A percentile compares a stretch with the other conserved stretches of the same genome.
Evolutionary conservation across 2,888 invertebrate species (phyloP).

Genomic region (Rhopalosiphum nymphaeae): DNA sequence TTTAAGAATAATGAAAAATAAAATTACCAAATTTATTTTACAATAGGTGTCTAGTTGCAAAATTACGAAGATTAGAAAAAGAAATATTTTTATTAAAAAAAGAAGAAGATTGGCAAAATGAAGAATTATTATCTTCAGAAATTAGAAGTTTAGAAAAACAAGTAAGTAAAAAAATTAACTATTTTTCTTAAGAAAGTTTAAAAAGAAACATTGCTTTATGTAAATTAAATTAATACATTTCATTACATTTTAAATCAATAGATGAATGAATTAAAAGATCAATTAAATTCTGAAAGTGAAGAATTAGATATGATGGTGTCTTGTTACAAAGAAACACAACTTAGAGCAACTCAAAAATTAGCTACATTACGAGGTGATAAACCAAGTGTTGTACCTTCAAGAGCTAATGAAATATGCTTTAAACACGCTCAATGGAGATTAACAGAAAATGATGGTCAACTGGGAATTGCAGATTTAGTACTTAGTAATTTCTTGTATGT

Average conservation of each 20-base stretch:
- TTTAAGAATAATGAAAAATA: neutral
- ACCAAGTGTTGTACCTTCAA: constrained; percentile 80
- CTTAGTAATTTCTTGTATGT: constrained; percentile 92
- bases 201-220: neutral
- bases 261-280: constrained; percentile 91
- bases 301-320: constrained; percentile 96
- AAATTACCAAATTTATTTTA: neutral
- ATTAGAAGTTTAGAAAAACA: constrained; percentile 80
- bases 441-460: constrained; percentile 97
- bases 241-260: constrained; percentile 69
- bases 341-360: constrained; percentile 73
- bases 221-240: too few species aligned
- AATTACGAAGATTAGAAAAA: constrained; percentile 87
- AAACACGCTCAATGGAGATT: constrained; percentile 98
- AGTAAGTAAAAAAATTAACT: constrained; percentile 70
- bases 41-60: constrained; percentile 81
- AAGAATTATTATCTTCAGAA: constrained; percentile 76
- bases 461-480: constrained; percentile 95
- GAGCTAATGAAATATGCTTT: constrained; percentile 96
- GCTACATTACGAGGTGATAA: constrained; percentile 79
- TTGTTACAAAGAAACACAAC: constrained; percentile 87
- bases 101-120: constrained; percentile 77
- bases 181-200: neutral
- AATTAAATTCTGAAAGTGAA: constrained; percentile 88
- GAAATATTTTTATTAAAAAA: constrained; percentile 90